Conservation (phyloP, 2,797 vertebrate genomes). For the Petrocephalus schoutedeni region DNA sequence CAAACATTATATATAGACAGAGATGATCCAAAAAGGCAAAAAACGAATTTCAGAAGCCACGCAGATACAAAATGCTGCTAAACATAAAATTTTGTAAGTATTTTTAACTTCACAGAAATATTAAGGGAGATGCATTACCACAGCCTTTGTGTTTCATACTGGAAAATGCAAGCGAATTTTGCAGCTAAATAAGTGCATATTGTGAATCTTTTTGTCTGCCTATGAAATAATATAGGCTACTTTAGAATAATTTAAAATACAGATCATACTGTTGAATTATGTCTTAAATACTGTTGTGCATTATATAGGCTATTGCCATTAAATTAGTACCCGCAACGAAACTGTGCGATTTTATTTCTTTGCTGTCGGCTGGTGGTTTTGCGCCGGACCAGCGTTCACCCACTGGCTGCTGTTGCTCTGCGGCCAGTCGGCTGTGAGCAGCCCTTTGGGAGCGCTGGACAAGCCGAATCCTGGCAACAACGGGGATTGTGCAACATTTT, state of each 20-base stretch:
- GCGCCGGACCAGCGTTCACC: slow-evolving; percentile 35
- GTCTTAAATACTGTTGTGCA: neutral
- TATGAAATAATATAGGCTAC: neutral
- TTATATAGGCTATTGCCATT: neutral
- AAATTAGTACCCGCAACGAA: neutral
- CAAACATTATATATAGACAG: slow-evolving; percentile 42
- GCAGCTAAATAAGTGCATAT: neutral
- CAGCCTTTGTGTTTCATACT: neutral
- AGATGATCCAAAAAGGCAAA: slow-evolving; percentile 30
- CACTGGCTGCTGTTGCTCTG: slow-evolving; percentile 39
- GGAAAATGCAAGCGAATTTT: neutral
- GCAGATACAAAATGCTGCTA: slow-evolving; percentile 38
- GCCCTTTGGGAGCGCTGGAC: slow-evolving; percentile 29
- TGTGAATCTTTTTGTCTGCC: neutral
- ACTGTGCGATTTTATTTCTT: neutral
- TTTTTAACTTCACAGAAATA: neutral
- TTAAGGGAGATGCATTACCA: neutral
- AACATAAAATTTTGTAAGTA: slow-evolving; percentile 55
- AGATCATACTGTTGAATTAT: neutral
- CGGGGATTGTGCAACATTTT: slow-evolving; percentile 40
- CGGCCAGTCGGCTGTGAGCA: slow-evolving; percentile 34
- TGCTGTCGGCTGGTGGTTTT: neutral
- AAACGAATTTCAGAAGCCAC: slow-evolving; percentile 19
- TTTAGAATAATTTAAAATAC: neutral
- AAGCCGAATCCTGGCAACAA: neutral